Conservation (phyloP, 2,888 invertebrate genomes). For the Margaritifera margaritifera region DNA sequence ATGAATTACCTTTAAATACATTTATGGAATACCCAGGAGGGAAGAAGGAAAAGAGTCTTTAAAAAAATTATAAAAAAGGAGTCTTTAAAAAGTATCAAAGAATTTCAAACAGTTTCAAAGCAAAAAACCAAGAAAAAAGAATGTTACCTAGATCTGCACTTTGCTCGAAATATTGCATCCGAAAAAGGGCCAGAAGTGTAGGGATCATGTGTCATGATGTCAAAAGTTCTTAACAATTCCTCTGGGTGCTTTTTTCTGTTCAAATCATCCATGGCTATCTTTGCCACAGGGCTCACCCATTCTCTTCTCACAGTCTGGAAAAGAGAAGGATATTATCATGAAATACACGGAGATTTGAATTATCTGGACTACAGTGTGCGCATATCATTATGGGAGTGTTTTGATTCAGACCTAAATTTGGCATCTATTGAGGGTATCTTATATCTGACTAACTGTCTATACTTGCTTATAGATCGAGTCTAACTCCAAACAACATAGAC, state of each 20-base stretch:
- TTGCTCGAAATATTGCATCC: conserved; percentile 49
- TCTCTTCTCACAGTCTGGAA: conserved; percentile 18
- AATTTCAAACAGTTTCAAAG: background rate
- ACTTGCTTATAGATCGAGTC: too few species aligned
- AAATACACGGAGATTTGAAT: too few species aligned
- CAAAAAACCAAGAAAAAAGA: background rate
- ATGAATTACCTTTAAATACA: background rate
- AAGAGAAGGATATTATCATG: too few species aligned
- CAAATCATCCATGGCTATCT: conserved; percentile 28
- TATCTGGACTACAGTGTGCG: too few species aligned
- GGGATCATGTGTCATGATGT: conserved; percentile 40
- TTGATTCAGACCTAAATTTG: too few species aligned
- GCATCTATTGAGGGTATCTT: too few species aligned
- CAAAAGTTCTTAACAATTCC: conserved; percentile 32
- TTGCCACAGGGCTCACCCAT: conserved; percentile 49
- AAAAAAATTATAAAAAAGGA: background rate
- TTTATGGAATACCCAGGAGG: conserved; percentile 2
- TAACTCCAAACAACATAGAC: too few species aligned
- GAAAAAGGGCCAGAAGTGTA: conserved; percentile 51
- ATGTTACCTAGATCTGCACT: conserved; percentile 46
- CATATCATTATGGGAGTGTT: too few species aligned
- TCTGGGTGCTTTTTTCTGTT: conserved; percentile 31
- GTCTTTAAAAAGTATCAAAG: background rate
- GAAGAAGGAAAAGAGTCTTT: background rate
- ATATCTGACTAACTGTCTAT: too few species aligned